Conservation (phyloP, 2,797 vertebrate species). For the Diceros bicornis region DNA sequence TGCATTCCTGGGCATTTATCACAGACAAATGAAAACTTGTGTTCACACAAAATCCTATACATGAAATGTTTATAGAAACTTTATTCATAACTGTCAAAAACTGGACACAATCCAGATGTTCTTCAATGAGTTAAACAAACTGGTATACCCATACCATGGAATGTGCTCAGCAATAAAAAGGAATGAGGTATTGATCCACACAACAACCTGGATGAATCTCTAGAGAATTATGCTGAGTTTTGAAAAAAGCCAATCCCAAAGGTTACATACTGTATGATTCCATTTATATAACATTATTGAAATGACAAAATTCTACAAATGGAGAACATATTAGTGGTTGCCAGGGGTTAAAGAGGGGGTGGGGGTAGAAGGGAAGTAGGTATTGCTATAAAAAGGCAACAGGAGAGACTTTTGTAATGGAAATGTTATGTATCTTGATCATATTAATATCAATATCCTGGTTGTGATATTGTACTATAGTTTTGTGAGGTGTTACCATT, state of each 20-base stretch:
- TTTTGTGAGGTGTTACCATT: constrained; percentile 9
- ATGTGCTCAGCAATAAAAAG: constrained; percentile 23
- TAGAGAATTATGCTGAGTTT: background rate
- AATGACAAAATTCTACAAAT: constrained; percentile 9
- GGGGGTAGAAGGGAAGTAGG: background rate
- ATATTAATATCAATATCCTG: background rate
- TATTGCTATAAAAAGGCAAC: background rate
- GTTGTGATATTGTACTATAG: background rate
- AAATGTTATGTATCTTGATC: background rate
- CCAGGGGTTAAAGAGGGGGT: background rate
- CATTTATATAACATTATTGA: background rate
- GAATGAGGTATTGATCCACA: background rate
- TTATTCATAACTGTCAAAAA: background rate
- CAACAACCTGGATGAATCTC: background rate
- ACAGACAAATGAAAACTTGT: constrained; percentile 19
- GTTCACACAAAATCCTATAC: constrained; percentile 39
- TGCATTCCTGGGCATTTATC: background rate
- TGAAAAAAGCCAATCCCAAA: background rate
- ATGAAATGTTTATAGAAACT: background rate
- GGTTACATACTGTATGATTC: background rate
- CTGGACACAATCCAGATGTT: background rate
- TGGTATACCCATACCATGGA: background rate
- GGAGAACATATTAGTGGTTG: background rate
- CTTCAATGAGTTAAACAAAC: background rate
- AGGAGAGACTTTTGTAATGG: background rate